phyloP scores from a whole-genome alignment of 2,797 vertebrate species.

The Valencia hispanica region DNA sequence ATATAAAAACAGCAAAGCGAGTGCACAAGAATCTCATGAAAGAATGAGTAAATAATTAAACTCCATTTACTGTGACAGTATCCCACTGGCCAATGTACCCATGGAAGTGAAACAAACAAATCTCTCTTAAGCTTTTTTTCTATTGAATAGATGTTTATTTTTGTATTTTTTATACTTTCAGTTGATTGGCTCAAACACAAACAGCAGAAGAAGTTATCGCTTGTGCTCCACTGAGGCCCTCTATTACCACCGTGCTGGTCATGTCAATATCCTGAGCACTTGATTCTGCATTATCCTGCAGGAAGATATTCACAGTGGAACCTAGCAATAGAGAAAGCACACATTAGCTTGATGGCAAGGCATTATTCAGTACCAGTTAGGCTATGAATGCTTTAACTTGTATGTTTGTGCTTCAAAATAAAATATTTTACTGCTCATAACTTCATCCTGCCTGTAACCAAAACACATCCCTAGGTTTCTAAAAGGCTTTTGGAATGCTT shows the following conservation, averaged over 20 bases:
- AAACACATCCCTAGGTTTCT: constrained; percentile 18
- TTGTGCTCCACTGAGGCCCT: constrained; percentile 41
- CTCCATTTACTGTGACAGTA: constrained; percentile 43
- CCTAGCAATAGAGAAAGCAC: constrained; percentile 16
- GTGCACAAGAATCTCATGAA: constrained; percentile 42
- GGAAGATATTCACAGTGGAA: constrained; percentile 49
- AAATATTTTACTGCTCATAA: constrained; percentile 25
- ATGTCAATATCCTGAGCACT: constrained; percentile 46
- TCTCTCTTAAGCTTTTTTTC: constrained; percentile 28
- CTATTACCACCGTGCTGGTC: constrained; percentile 44
- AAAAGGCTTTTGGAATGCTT: constrained; percentile 42
- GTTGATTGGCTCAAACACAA: constrained; percentile 51
- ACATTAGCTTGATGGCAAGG: constrained; percentile 26
- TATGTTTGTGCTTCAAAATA: constrained; percentile 51
- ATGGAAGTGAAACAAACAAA: constrained; percentile 21
- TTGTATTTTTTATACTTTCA: constrained; percentile 18
- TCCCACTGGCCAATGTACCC: constrained; percentile 19
- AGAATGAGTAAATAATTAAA: constrained; percentile 48
- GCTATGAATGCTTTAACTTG: constrained; percentile 35
- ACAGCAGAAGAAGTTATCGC: constrained; percentile 46
- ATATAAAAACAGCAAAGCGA: constrained; percentile 67
- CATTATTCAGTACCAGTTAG: constrained; percentile 27
- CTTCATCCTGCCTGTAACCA: constrained; percentile 19
- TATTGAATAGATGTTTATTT: constrained; percentile 35
- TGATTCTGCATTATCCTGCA: constrained; percentile 43